Evolutionary conservation across 2,797 vertebrate genomes (phyloP), one percentile per base, ranked within the genome.

Genomic region (Ceyx erithaca): DNA sequence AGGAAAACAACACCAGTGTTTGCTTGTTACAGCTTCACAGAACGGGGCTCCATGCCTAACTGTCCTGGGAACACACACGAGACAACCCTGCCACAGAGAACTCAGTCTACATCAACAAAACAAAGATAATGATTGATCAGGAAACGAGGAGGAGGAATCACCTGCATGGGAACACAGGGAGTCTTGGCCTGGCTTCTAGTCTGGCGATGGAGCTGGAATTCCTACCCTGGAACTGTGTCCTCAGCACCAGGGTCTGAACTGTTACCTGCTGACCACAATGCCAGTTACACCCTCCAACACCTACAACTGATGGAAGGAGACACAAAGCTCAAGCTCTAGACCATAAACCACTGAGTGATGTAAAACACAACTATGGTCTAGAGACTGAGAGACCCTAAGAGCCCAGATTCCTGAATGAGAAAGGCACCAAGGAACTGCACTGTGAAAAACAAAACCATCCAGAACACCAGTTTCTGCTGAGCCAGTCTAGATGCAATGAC

Each of bases 11-110:
- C 80, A 93, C 92, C 93, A 95, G 84, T 82, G 90, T 94, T 86
- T 90, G 92, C 62, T 95, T 80, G 94, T 93, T 93, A 95, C 95
- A 96, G 64, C 78, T 89, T 92, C 93, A 94, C 59, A 85, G 86
- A 93, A 58, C 4, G 41, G 78, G 57, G 61, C 67, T 91, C 88
- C 83, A 90, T 81, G 92, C 75, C 89, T 80, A n/a, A 20, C 22
- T 58, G 64, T 68, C 92, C 93, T 62, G 84, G 92, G 59, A 66
- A 83, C 37, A 63, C 61, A 20, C 33, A 3, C 4, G 45, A 80
- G 85, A 94, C 92, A 95, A 93, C 76, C 72, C 81, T 30, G 84
- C 89, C 92, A 95, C 92, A 21, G 37, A 89, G 90, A 94, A 94
- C 84, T 92, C 89, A 94, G 41, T 85, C 90, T 82, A 94, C 89